Evolutionary conservation across 1,140 invertebrate species (phyloP).

Genomic region (Chionoecetes opilio): DNA sequence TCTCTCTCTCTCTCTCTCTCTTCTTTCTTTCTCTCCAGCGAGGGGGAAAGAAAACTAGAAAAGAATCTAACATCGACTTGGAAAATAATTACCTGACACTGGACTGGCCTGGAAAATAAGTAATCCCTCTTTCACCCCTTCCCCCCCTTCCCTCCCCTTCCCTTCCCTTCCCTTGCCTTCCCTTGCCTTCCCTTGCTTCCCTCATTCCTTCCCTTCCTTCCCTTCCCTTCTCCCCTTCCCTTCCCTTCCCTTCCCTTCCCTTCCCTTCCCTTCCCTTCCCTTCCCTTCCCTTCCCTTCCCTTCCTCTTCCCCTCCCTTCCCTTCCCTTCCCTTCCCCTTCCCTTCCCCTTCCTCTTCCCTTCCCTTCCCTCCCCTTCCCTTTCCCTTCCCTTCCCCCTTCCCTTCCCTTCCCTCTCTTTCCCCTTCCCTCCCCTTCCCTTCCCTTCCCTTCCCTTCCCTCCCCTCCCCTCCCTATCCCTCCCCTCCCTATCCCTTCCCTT

Average conservation of each 20-base stretch:
- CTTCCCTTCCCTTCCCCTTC: background rate
- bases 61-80: background rate
- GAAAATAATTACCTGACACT: slow-evolving; percentile 27
- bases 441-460: background rate
- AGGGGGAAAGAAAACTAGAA: background rate
- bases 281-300: slow-evolving; percentile 38
- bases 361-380: background rate
- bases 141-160: background rate
- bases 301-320: background rate
- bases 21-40: background rate
- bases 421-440: background rate
- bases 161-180: background rate
- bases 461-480: no score
- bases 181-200: slow-evolving; percentile 37
- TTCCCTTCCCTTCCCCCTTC: no score
- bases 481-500: background rate
- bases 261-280: slow-evolving; percentile 52
- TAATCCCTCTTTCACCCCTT: background rate
- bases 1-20: slow-evolving; percentile 10
- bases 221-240: slow-evolving; percentile 37
- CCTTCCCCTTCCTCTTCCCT: background rate
- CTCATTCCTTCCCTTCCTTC: background rate
- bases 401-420: background rate
- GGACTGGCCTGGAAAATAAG: background rate
- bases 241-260: background rate